These are phyloP conservation scores for Apogon hyalosoma DNA, from an alignment of 2,797 vertebrate genomes.

Conservation along the genomic window DNA sequence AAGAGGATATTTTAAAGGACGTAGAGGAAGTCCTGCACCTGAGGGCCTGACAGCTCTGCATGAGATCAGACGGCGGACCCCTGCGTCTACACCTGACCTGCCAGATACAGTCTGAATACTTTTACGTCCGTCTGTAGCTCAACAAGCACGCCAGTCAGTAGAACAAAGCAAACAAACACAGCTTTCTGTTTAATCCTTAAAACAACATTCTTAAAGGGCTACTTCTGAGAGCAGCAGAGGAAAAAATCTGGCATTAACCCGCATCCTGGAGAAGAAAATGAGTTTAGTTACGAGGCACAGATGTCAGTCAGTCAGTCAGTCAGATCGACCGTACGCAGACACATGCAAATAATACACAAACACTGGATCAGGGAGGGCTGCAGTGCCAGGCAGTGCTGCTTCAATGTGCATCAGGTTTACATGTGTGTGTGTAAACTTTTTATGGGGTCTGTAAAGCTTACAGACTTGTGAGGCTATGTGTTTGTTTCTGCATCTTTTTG, in stretches of 20 bases:
- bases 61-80: conserved; percentile 1
- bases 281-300: too few species aligned
- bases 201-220: too few species aligned
- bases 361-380: background rate
- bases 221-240: too few species aligned
- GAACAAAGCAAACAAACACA: too few species aligned
- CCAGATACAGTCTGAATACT: too few species aligned
- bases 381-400: conserved; percentile 8
- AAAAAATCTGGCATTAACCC: too few species aligned
- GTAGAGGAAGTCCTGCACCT: background rate
- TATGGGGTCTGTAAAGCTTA: conserved; percentile 36
- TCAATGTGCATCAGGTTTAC: conserved; percentile 23
- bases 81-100: background rate
- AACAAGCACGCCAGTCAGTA: too few species aligned
- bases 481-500: conserved; percentile 1
- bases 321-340: background rate
- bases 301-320: background rate
- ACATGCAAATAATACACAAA: conserved; percentile 8
- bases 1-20: background rate
- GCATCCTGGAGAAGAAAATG: too few species aligned
- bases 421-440: conserved; percentile 31
- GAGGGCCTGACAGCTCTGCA: conserved; percentile 2
- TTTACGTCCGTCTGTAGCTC: too few species aligned
- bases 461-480: conserved; percentile 6
- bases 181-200: too few species aligned